Percentiles rank a stretch among this genome's conserved stretches.
Evolutionary conservation across 2,113 vertebrate genomes (phyloP).

Genomic region (Thomomys bottae): DNA sequence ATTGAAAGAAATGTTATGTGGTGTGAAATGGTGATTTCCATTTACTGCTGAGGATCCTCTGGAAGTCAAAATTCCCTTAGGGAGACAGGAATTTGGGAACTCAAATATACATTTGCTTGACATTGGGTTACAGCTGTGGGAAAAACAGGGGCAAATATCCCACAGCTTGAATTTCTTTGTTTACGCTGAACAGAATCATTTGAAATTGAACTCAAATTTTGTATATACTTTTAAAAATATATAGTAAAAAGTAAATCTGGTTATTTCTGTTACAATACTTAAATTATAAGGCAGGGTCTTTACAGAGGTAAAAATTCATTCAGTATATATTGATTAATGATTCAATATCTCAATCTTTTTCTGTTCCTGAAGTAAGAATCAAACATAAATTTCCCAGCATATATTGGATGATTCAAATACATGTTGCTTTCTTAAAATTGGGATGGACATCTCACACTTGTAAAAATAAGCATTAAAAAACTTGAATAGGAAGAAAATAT

Average conservation of each 20-base stretch:
- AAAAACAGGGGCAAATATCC: neutral
- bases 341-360: neutral
- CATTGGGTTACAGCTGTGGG: neutral
- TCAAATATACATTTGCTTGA: conserved; percentile 23
- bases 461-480: neutral
- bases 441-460: neutral
- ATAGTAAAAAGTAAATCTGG: neutral
- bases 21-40: conserved; percentile 12
- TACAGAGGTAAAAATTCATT: neutral
- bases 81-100: conserved; percentile 42
- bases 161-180: neutral
- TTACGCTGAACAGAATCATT: neutral
- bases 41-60: conserved; percentile 29
- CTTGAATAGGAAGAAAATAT: neutral
- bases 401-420: neutral
- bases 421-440: neutral
- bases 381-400: neutral
- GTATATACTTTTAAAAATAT: conserved; percentile 14
- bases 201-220: neutral
- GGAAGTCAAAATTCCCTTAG: conserved; percentile 42
- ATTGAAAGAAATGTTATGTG: neutral
- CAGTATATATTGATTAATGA: neutral
- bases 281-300: neutral
- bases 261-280: neutral
- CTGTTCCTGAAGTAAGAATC: neutral